A percentile compares a stretch with the other conserved stretches of the same genome.
phyloP scores from a whole-genome alignment of 1,140 invertebrate species.

The Orchestia grillus region DNA sequence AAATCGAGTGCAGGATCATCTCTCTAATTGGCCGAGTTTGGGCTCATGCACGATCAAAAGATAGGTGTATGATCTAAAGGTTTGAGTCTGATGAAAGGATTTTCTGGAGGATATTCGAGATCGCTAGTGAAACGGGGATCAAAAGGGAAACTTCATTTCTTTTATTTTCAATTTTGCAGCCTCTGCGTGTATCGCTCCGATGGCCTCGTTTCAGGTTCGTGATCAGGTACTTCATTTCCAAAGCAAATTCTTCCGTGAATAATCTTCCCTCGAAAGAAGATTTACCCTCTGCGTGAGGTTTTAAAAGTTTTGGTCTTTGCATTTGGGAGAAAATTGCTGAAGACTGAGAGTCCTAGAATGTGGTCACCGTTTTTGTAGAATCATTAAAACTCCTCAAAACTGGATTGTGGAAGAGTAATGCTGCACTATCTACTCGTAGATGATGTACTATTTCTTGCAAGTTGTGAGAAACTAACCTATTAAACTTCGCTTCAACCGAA shows the following conservation, averaged over 20 bases:
- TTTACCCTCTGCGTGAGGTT: not conserved
- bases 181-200: not conserved
- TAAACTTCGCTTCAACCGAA: no score
- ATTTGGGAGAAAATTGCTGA: not conserved
- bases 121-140: not conserved
- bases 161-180: not conserved
- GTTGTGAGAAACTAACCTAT: no score
- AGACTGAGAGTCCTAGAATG: not conserved
- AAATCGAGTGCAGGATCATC: not conserved
- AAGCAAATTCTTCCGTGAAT: not conserved
- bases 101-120: not conserved
- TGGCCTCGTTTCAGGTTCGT: not conserved
- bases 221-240: not conserved
- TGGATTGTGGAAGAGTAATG: no score
- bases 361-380: no score
- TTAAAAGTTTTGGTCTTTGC: not conserved
- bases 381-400: no score
- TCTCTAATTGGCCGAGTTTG: not conserved
- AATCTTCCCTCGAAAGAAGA: not conserved
- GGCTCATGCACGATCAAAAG: not conserved
- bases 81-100: not conserved
- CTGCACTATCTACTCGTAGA: no score
- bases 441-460: no score
- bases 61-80: not conserved
- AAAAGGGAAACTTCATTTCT: not conserved